Percentiles rank a stretch among this genome's conserved stretches.
phyloP scores from a whole-genome alignment of 2,797 vertebrate species.

The Gadopsis bispinosus region DNA sequence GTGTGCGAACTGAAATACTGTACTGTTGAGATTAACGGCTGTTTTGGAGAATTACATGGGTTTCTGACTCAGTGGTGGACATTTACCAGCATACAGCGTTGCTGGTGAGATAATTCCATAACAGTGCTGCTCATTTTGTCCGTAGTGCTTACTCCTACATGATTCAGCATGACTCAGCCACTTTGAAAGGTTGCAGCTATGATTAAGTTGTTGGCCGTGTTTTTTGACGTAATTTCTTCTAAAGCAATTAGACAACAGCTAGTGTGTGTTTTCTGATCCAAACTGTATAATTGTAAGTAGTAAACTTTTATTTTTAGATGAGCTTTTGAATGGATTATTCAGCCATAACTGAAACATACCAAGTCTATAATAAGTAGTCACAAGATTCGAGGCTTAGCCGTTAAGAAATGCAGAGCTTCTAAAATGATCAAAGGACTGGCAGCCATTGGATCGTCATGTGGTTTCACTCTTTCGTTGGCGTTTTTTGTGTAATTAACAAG shows the following conservation, averaged over 20 bases:
- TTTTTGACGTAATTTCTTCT: neutral
- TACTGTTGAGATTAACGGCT: too few relatives aligned
- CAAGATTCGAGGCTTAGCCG: constrained; percentile 33
- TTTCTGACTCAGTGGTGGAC: neutral
- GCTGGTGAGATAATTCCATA: neutral
- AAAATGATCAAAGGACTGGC: constrained; percentile 27
- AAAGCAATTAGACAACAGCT: neutral
- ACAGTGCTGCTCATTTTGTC: neutral
- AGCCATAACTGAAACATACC: constrained; percentile 9
- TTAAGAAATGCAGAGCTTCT: constrained; percentile 39
- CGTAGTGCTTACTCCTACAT: neutral
- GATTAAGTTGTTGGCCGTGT: neutral
- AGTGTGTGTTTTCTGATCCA: neutral
- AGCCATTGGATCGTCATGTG: constrained; percentile 62
- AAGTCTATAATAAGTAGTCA: constrained; percentile 36
- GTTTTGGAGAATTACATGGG: too few relatives aligned
- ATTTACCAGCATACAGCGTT: neutral
- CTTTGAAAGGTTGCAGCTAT: neutral
- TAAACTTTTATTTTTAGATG: neutral
- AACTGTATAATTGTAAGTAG: neutral
- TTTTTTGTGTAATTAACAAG: constrained; percentile 1
- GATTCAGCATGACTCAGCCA: constrained; percentile 7
- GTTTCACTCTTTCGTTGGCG: constrained; percentile 18
- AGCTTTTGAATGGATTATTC: constrained; percentile 12
- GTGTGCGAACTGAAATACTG: too few relatives aligned